phyloP scores from a whole-genome alignment of 1,140 invertebrate genomes.

The Arctopsyche grandis region DNA sequence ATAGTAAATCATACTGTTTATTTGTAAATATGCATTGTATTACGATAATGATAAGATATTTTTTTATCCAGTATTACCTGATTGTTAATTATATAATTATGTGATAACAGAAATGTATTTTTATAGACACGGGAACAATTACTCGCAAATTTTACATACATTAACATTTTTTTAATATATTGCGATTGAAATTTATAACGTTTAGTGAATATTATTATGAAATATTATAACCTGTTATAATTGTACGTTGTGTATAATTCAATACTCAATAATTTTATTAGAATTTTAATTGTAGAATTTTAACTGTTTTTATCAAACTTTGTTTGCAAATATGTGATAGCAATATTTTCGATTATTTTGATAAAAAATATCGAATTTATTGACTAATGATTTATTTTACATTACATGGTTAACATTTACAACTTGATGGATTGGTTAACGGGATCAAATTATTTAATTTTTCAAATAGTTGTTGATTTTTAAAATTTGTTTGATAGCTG shows the following conservation, averaged over 20 bases:
- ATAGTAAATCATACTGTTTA: conserved; percentile 13
- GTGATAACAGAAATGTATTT: background rate
- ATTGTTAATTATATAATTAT: conserved; percentile 35
- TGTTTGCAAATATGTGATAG: no score
- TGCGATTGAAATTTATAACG: no score
- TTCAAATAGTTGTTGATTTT: no score
- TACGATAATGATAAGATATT: background rate
- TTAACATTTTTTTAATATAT: background rate
- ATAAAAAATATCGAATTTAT: no score
- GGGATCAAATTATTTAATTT: no score
- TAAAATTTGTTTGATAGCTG: no score
- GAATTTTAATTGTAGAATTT: background rate
- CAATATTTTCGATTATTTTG: no score
- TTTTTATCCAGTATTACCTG: background rate
- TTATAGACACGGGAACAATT: conserved; percentile 5
- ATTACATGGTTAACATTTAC: no score
- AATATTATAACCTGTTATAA: background rate
- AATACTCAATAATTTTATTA: conserved; percentile 12
- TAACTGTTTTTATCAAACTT: no score
- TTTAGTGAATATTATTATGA: no score
- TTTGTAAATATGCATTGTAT: conserved; percentile 24
- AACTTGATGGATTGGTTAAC: no score
- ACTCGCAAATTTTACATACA: conserved; percentile 5
- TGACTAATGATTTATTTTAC: no score
- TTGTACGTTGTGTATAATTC: conserved; percentile 8